Conservation (phyloP, 2,888 invertebrate species). For the Philhelius pedissequus region DNA sequence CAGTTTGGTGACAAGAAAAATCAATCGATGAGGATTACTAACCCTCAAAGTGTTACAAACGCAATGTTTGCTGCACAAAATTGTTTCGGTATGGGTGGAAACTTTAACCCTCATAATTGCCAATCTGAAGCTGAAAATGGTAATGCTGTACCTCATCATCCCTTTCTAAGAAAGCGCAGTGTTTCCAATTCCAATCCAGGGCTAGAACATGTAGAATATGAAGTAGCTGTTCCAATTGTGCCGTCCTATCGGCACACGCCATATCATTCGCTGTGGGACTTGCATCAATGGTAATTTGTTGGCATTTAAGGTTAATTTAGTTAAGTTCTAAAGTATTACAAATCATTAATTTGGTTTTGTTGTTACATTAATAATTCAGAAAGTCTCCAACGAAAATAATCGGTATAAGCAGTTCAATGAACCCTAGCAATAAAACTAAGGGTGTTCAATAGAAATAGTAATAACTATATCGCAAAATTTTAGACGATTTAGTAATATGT, state of each 20-base stretch:
- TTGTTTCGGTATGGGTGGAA: constrained; percentile 74
- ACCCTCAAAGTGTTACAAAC: constrained; percentile 31
- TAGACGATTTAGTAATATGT: too few relatives aligned
- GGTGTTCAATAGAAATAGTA: too few relatives aligned
- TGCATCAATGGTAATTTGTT: constrained; percentile 77
- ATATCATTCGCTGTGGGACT: constrained; percentile 79
- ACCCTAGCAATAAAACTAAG: too few relatives aligned
- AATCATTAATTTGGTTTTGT: not conserved
- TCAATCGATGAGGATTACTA: constrained; percentile 62
- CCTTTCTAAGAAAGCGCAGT: constrained; percentile 75
- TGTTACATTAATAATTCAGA: not conserved
- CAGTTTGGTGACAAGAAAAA: not conserved
- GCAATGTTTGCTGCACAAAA: constrained; percentile 76
- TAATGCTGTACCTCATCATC: constrained; percentile 27
- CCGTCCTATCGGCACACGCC: constrained; percentile 78
- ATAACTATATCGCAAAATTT: too few relatives aligned
- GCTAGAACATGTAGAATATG: constrained; percentile 78
- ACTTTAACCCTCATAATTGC: constrained; percentile 17
- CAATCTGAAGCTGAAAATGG: constrained; percentile 37
- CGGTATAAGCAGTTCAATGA: too few relatives aligned
- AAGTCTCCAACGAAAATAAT: too few relatives aligned
- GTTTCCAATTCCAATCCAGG: constrained; percentile 77
- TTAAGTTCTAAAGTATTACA: not conserved
- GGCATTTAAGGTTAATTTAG: not conserved
- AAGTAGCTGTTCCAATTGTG: constrained; percentile 78